These are phyloP conservation scores for Dioctria rufipes DNA, from an alignment of 2,888 invertebrate species.

Conservation along the genomic window DNA sequence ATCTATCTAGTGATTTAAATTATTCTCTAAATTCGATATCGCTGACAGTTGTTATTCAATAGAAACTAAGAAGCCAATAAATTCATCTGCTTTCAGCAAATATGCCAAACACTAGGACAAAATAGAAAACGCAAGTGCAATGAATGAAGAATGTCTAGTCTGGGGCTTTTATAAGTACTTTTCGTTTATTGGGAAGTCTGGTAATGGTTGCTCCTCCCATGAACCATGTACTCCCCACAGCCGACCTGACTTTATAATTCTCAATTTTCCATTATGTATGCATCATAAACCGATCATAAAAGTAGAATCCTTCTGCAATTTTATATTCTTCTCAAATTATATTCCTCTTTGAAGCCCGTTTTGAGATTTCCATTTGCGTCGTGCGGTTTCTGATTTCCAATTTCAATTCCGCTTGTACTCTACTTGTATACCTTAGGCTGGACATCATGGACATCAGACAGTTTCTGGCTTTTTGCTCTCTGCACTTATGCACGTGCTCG, in stretches of 20 bases:
- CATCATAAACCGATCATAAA: slow-evolving; percentile 50
- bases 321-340: slow-evolving; percentile 8
- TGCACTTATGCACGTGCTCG: slow-evolving; percentile 56
- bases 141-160: slow-evolving; percentile 14
- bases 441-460: slow-evolving; percentile 14
- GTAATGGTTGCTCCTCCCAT: slow-evolving; percentile 8
- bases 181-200: slow-evolving; percentile 14
- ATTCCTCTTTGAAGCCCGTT: slow-evolving; percentile 11
- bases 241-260: slow-evolving; percentile 17
- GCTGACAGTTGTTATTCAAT: no score
- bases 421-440: not conserved
- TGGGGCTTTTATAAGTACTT: not conserved
- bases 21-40: no score
- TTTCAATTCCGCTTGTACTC: not conserved
- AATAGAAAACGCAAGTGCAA: slow-evolving; percentile 10
- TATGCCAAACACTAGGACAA: slow-evolving; percentile 21
- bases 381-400: slow-evolving; percentile 50
- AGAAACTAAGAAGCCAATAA: no score
- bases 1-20: no score
- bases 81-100: not conserved
- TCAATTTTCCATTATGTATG: slow-evolving; percentile 45
- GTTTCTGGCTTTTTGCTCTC: slow-evolving; percentile 15
- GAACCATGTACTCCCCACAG: not conserved
- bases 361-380: slow-evolving; percentile 46
- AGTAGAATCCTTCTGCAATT: slow-evolving; percentile 30